Evolutionary conservation across 2,888 invertebrate genomes (phyloP).

Genomic region (Hydriomena furcata): DNA sequence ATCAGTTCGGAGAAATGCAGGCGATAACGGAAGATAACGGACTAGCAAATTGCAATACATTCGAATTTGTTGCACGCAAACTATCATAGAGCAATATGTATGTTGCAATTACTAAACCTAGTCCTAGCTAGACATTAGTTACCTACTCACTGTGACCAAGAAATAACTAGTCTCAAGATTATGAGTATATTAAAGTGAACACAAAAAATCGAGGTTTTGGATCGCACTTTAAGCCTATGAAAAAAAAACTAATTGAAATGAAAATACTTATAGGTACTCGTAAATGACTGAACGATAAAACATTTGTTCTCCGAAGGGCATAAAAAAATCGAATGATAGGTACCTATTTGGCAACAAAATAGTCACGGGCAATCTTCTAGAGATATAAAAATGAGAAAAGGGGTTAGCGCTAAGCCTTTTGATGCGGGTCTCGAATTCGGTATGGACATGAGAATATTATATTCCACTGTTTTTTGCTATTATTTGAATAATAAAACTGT

Average conservation of each 20-base stretch:
- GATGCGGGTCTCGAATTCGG: conserved; percentile 81
- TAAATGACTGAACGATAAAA: no score
- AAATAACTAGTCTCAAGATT: no score
- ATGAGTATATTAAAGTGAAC: no score
- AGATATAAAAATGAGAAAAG: conserved; percentile 78
- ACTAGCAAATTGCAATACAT: conserved; percentile 74
- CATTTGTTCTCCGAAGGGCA: conserved; percentile 36
- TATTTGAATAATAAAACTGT: conserved; percentile 79
- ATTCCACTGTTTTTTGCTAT: conserved; percentile 75
- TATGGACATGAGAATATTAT: conserved; percentile 74
- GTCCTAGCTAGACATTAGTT: no score
- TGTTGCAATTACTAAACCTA: background rate
- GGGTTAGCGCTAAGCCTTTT: conserved; percentile 76
- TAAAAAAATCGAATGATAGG: conserved; percentile 63
- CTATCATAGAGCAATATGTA: conserved; percentile 30
- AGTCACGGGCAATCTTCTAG: conserved; percentile 74
- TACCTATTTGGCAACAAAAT: conserved; percentile 71
- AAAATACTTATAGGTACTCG: conserved; percentile 7
- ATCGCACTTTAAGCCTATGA: no score
- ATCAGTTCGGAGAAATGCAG: conserved; percentile 73
- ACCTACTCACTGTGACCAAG: no score
- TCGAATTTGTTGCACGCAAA: conserved; percentile 34
- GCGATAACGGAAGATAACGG: conserved; percentile 66
- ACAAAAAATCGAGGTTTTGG: no score
- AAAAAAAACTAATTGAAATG: no score